phyloP scores from a whole-genome alignment of 1,140 invertebrate species.

The Drosophila nigromelanica region DNA sequence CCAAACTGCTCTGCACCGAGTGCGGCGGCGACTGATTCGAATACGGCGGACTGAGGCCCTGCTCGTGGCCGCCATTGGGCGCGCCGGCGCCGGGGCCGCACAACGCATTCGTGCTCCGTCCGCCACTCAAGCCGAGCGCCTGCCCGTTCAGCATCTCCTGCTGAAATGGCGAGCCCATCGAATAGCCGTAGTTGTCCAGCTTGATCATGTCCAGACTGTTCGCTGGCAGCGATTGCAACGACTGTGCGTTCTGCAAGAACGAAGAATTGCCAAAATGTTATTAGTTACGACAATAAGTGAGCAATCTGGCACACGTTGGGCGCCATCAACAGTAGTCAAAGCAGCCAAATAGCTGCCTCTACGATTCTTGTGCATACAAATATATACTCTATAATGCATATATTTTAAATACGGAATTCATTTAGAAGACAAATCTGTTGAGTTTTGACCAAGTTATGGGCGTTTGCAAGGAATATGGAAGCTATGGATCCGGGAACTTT shows the following conservation, averaged over 20 bases:
- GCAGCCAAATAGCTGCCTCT: no score
- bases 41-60: slow-evolving; percentile 90
- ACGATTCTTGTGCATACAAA: no score
- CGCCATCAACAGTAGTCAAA: no score
- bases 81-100: slow-evolving; percentile 56
- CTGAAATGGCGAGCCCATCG: slow-evolving; percentile 86
- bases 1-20: slow-evolving; percentile 91
- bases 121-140: slow-evolving; percentile 83
- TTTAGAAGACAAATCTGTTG: no score
- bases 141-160: slow-evolving; percentile 86
- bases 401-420: no score
- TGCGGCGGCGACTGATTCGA: slow-evolving; percentile 94
- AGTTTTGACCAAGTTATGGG: no score
- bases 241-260: slow-evolving; percentile 84
- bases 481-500: no score
- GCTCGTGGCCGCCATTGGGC: slow-evolving; percentile 79
- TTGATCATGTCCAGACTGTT: slow-evolving; percentile 82
- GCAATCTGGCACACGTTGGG: no score
- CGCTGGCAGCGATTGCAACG: slow-evolving; percentile 82
- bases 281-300: no score
- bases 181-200: slow-evolving; percentile 85
- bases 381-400: no score
- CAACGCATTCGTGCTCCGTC: slow-evolving; percentile 40
- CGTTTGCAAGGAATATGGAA: no score
- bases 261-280: no score